These are phyloP conservation scores for Sus cebifrons DNA, from an alignment of 2,797 vertebrate genomes.

Conservation along the genomic window DNA sequence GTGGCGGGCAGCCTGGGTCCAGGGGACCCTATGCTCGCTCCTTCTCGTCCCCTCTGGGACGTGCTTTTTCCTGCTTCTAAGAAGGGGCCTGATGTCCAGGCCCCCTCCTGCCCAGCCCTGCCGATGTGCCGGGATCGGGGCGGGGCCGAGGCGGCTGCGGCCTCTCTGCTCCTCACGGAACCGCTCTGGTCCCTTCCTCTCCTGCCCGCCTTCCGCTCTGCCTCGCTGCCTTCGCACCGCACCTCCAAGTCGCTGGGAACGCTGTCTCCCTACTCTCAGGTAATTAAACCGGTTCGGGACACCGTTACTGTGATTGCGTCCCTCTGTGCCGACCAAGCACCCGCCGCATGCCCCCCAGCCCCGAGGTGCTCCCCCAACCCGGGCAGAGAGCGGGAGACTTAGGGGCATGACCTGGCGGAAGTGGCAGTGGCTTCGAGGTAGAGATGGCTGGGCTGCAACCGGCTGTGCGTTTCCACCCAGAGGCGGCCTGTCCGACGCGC, in stretches of 20 bases:
- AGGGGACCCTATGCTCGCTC: not conserved
- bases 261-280: slow-evolving; percentile 97
- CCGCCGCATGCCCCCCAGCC: not conserved
- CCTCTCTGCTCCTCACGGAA: slow-evolving; percentile 43
- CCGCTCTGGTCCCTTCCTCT: slow-evolving; percentile 69
- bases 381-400: not conserved
- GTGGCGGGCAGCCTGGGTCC: not conserved
- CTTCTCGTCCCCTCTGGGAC: not conserved
- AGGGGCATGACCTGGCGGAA: not conserved
- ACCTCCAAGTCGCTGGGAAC: slow-evolving; percentile 94
- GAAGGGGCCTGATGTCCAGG: not conserved
- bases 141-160: not conserved
- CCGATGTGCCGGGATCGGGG: not conserved
- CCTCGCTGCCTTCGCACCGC: slow-evolving; percentile 78
- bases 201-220: slow-evolving; percentile 24
- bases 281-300: slow-evolving; percentile 85
- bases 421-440: not conserved
- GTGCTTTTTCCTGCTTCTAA: not conserved
- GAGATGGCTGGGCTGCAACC: not conserved
- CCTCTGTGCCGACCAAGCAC: not conserved
- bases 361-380: not conserved
- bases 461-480: not conserved
- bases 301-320: not conserved
- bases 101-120: not conserved
- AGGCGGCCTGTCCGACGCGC: not conserved